A percentile compares a stretch with the other conserved stretches of the same genome.
These are phyloP conservation scores for Manduca sexta DNA, from an alignment of 1,140 invertebrate species.

Conservation along the genomic window DNA sequence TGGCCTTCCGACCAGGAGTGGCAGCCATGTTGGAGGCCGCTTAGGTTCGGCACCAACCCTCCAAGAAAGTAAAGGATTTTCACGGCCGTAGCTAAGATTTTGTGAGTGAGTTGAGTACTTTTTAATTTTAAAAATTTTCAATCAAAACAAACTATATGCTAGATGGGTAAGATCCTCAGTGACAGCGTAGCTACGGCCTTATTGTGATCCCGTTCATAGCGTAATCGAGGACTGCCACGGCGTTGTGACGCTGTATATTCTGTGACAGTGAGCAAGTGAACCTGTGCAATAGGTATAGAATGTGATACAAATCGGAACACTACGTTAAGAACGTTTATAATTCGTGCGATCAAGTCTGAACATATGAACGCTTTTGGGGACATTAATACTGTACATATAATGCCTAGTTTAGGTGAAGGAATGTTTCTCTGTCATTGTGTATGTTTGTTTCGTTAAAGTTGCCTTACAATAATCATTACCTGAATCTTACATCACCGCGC, in stretches of 20 bases:
- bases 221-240: neutral
- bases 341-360: neutral
- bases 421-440: slow-evolving; percentile 16
- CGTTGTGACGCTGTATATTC: slow-evolving; percentile 1
- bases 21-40: slow-evolving; percentile 55
- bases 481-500: slow-evolving; percentile 43
- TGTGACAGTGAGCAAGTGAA: neutral
- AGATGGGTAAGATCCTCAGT: too few species aligned
- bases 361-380: neutral
- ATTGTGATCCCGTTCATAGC: too few species aligned
- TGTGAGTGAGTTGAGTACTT: too few species aligned
- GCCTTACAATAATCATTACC: slow-evolving; percentile 18
- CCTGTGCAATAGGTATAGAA: slow-evolving; percentile 7
- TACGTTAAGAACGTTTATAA: neutral
- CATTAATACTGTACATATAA: neutral
- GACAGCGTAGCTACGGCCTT: too few species aligned
- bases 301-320: slow-evolving; percentile 4
- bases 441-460: slow-evolving; percentile 17
- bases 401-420: too few species aligned
- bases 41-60: slow-evolving; percentile 28
- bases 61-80: neutral
- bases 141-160: too few species aligned
- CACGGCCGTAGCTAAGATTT: neutral
- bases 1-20: slow-evolving; percentile 56
- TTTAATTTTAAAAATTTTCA: too few species aligned